Evolutionary conservation across 1,140 invertebrate genomes (phyloP), one percentile per base, ranked within the genome.

Genomic region (Drosophila ohnishii): DNA sequence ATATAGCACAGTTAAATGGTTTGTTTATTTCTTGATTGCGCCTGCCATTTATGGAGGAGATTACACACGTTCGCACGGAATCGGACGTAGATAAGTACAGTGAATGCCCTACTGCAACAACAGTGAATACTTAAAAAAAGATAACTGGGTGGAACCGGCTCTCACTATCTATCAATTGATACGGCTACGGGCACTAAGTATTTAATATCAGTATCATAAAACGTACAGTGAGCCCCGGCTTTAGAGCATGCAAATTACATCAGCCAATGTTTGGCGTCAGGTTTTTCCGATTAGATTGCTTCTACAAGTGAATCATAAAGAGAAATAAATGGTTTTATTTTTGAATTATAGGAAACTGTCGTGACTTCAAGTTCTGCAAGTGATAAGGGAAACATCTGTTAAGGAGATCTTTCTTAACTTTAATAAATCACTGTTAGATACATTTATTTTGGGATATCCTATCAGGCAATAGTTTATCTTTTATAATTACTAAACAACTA

Each of bases 11-110:
- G 22, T 35, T 67, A 71, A 71, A 59, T 30, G 34, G 51, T 70
- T 71, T 71, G 65, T 71, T 71, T 71, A 71, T 71, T 67, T 45
- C 63, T 56, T 47, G 66, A 70, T 70, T 70, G 63, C 32, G 40
- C n/a, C 30, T 42, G 35, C 48, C 66, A 58, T 71, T 71, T 71
- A 59, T 71, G 35, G 19, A 0, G 19, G 28, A 71, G 64, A 70
- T 70, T 57, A 58, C 51, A 70, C 40, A 47, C 64, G 16, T 42
- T 56, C 50, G 37, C 61, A 14, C 4, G 19, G 32, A 22, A 39
- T 55, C 63, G 37, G 25, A 9, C 19, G 34, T 34, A 48, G 67
- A 69, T 70, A 70, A 70, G 40, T 71, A 70, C 67, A 71, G 67
- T 71, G 64, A 37, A 69, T 37, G 50, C 63, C 13, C 63, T 7